A percentile compares a stretch with the other conserved stretches of the same genome.
Evolutionary conservation across 2,888 invertebrate species (phyloP).

Genomic region (Timema cristinae): DNA sequence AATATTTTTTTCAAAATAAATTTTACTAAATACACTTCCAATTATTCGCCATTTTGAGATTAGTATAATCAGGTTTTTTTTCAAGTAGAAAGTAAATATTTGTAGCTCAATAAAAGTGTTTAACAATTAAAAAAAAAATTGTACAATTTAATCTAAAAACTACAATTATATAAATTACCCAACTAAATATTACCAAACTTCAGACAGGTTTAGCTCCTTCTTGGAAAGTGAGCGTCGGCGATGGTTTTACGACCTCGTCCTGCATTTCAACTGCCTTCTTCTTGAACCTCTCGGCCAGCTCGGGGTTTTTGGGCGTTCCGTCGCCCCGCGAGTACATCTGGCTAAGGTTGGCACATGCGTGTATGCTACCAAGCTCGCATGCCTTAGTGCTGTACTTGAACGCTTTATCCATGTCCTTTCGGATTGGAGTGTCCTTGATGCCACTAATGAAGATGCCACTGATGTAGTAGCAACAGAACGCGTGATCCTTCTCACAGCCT

Average conservation of each 20-base stretch:
- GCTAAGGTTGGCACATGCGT: conserved; percentile 86
- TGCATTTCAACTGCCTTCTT: conserved; percentile 66
- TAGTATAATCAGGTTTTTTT: no score
- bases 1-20: no score
- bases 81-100: no score
- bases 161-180: not conserved
- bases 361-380: conserved; percentile 80
- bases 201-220: conserved; percentile 8
- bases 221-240: conserved; percentile 2
- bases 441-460: conserved; percentile 76
- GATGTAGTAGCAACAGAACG: conserved; percentile 74
- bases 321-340: conserved; percentile 83
- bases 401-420: conserved; percentile 69
- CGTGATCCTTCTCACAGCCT: conserved; percentile 52
- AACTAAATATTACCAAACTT: no score
- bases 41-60: no score
- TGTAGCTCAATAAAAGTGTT: no score
- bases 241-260: conserved; percentile 49
- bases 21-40: no score
- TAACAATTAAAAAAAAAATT: not conserved
- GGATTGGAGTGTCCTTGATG: conserved; percentile 55
- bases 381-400: conserved; percentile 72
- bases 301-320: conserved; percentile 68
- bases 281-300: conserved; percentile 69
- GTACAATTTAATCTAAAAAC: not conserved